Base-by-base conservation (phyloP, 1,140 invertebrate species). In the Diorhabda elongata region DNA sequence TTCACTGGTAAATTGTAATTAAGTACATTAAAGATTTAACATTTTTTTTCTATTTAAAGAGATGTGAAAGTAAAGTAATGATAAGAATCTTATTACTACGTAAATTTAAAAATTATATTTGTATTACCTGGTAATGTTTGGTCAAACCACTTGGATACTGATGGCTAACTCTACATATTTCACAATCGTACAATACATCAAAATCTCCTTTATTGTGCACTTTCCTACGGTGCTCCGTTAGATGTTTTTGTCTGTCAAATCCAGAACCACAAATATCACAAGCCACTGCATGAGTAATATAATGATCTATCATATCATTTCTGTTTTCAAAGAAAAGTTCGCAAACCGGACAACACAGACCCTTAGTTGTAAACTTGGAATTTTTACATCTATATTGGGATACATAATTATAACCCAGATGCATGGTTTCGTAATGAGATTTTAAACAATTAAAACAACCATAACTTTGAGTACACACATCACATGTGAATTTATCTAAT, bases 381-480 rank as follows among this genome's bases (percentile, higher is more conserved):
- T 58, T 57, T 57, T 65, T 65, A 45, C 72, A 73, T 60, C 69
- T 71, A 52, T 73, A 73, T 44, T 71, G 72, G 41, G 26, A 11
- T 6, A 65, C 52, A 43, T 9, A 58, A 73, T 68, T 43, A 67
- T 58, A 4, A 62, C 67, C 44, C 11, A 73, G 61, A 45, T 73
- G 72, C 9, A 71, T 58, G 11, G 69, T 71, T 60, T 71, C 72
- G 44, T 71, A 73, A 61, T 73, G 72, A 6, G 72, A 73, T 64
- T 73, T 73, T 2, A 73, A 64, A 42, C 72, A 73, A 57, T 70
- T 71, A 43, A 73, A 63, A 44, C 72, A 73, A 9, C 72, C 72
- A 5, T 61, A 64, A 4, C 57, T 62, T 47, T 42, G 57, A 2
- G 43, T 44, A 64, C 72, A 73, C 2, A 42, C 11, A 59, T 73